A percentile compares a stretch with the other conserved stretches of the same genome.
These are phyloP conservation scores for Pseudopodoces humilis DNA, from an alignment of 2,113 vertebrate species.

Conservation along the genomic window DNA sequence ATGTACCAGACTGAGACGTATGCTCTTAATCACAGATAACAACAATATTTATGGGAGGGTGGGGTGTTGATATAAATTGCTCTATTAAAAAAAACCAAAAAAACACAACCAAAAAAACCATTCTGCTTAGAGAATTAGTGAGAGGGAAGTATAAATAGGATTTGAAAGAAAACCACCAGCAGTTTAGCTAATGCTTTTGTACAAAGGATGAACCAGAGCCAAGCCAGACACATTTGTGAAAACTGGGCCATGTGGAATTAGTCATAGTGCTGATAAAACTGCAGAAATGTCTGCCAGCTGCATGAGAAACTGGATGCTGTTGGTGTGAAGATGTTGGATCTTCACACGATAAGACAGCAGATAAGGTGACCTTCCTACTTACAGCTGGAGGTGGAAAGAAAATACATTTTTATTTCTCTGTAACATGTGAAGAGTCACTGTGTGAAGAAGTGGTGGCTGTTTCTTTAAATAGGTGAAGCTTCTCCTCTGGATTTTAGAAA, in stretches of 20 bases:
- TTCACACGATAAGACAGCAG: not conserved
- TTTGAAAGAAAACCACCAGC: constrained; percentile 6
- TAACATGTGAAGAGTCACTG: accelerated
- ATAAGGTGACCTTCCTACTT: not conserved
- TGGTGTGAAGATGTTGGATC: not conserved
- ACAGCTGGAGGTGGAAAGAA: not conserved
- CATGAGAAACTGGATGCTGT: not conserved
- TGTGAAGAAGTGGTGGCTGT: not conserved
- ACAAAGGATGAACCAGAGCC: constrained; percentile 21
- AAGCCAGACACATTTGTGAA: not conserved
- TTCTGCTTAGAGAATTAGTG: not conserved
- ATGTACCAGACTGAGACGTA: constrained; percentile 8
- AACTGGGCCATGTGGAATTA: not conserved
- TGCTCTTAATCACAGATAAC: constrained; percentile 42
- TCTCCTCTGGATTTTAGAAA: not conserved
- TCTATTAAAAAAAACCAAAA: not conserved
- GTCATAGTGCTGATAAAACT: not conserved
- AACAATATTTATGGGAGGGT: constrained; percentile 10
- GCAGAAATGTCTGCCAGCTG: not conserved
- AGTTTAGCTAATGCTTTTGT: constrained; percentile 14
- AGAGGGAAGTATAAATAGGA: not conserved
- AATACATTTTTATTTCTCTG: not conserved
- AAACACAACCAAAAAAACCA: not conserved
- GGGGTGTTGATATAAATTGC: constrained; percentile 21
- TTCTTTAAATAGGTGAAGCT: not conserved